Evolutionary conservation across 2,113 vertebrate species (phyloP).

Genomic region (Dissostichus mawsoni): DNA sequence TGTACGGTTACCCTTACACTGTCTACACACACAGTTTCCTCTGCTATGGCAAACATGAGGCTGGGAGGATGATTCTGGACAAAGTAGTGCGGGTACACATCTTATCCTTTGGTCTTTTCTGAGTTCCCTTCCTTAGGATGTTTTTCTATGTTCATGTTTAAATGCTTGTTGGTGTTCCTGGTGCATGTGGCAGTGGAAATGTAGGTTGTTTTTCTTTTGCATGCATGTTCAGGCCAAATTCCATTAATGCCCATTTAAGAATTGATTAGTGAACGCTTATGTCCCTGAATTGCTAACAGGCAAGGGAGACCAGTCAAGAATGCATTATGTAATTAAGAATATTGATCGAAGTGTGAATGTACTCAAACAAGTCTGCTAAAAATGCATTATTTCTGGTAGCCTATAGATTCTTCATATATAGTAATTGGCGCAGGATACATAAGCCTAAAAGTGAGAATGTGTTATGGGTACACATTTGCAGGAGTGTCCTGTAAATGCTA

Average conservation of each 20-base stretch:
- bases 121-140: not conserved
- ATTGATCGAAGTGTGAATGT: conserved; percentile 67
- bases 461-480: not conserved
- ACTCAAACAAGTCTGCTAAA: conserved; percentile 46
- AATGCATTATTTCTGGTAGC: conserved; percentile 52
- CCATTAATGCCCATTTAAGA: conserved; percentile 62
- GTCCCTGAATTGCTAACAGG: conserved; percentile 36
- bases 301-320: conserved; percentile 54
- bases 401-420: conserved; percentile 31
- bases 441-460: conserved; percentile 5
- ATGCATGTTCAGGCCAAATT: conserved; percentile 20
- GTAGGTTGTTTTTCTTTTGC: conserved; percentile 1
- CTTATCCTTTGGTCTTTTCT: conserved; percentile 2
- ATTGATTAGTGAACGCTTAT: conserved; percentile 54
- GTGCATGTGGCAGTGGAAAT: not conserved
- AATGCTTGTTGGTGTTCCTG: not conserved
- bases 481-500: not conserved
- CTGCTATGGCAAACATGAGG: conserved; percentile 94
- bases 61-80: conserved; percentile 88
- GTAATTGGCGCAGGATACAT: conserved; percentile 8
- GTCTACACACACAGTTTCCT: conserved; percentile 95
- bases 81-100: conserved; percentile 84
- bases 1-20: conserved; percentile 92
- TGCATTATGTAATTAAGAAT: conserved; percentile 79
- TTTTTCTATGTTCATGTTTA: not conserved